Base-by-base conservation (phyloP, 2,888 invertebrate species). In the Coelopa pilipes region DNA sequence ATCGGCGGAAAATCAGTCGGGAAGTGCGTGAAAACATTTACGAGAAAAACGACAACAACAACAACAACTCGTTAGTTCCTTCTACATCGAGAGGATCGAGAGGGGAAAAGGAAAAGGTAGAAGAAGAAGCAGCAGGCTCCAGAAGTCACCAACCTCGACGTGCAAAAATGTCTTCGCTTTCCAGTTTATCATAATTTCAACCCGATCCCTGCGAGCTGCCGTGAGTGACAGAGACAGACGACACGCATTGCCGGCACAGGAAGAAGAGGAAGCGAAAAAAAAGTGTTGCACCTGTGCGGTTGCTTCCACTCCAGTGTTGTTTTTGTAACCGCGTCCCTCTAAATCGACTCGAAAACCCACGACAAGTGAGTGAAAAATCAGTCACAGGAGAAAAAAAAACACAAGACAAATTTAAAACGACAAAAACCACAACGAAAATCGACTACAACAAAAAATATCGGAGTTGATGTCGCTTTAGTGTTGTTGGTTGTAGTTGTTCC, bases 271-370 rank as follows among this genome's bases (percentile, higher is more conserved):
- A n/a, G n/a, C 60, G 60, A 15, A 12, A 60, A 60, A 60, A 60
- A 60, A 60, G 60, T 60, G 60, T 60, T 60, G 60, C 60, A 60
- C 60, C 60, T 60, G 60, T 60, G 19, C 21, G 21, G 60, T 21
- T 60, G 55, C 55, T 1, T 17, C 7, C 17, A 55, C 19, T 59
- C 24, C 4, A 19, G 9, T 11, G 21, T 24, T 4, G 17, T 24
- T 60, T 60, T 15, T 3, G 7, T 24, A 19, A 21, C 60, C 49
- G 49, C 10, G 10, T 49, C 49, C 21, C 60, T 21, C 60, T 24
- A 15, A 24, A 24, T 60, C 15, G 60, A 17, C 15, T 60, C 49
- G 5, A 19, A 49, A 66, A 66, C 47, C 7, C 19, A 66, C 47
- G 17, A 49, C 13, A 63, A 63, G 45, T 45, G 63, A 19, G 49